Evolutionary conservation across 2,113 vertebrate species (phyloP).

Genomic region (Ifrita kowaldi): DNA sequence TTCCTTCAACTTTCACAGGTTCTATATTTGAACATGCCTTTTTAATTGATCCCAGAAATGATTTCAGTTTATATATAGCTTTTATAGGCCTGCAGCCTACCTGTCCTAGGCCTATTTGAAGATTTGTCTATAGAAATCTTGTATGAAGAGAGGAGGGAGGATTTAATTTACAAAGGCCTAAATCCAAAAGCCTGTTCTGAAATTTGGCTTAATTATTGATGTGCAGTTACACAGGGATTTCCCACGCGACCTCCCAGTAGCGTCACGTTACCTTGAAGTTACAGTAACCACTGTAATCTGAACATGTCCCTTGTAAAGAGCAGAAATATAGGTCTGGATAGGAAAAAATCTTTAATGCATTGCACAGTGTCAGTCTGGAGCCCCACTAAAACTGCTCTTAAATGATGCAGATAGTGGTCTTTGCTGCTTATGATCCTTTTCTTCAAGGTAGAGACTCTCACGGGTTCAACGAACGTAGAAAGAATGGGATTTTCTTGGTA

Average conservation of each 20-base stretch:
- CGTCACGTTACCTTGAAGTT: slow-evolving; percentile 7
- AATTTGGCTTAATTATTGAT: slow-evolving; percentile 40
- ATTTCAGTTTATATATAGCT: not conserved
- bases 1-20: not conserved
- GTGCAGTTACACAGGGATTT: slow-evolving; percentile 18
- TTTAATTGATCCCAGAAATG: slow-evolving; percentile 18
- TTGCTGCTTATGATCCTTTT: not conserved
- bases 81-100: not conserved
- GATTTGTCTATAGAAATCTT: not conserved
- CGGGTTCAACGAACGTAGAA: not conserved
- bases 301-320: not conserved
- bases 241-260: not conserved
- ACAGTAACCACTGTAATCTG: not conserved
- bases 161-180: slow-evolving; percentile 1
- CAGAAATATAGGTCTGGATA: not conserved
- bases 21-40: not conserved
- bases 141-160: not conserved
- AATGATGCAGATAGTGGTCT: not conserved
- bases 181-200: not conserved
- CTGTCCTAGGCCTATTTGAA: not conserved
- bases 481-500: not conserved
- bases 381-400: not conserved
- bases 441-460: not conserved
- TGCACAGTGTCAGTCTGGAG: not conserved
- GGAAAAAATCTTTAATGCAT: not conserved